A percentile compares a stretch with the other conserved stretches of the same genome.
phyloP scores from a whole-genome alignment of 2,797 vertebrate species.

The Girardinus metallicus region DNA sequence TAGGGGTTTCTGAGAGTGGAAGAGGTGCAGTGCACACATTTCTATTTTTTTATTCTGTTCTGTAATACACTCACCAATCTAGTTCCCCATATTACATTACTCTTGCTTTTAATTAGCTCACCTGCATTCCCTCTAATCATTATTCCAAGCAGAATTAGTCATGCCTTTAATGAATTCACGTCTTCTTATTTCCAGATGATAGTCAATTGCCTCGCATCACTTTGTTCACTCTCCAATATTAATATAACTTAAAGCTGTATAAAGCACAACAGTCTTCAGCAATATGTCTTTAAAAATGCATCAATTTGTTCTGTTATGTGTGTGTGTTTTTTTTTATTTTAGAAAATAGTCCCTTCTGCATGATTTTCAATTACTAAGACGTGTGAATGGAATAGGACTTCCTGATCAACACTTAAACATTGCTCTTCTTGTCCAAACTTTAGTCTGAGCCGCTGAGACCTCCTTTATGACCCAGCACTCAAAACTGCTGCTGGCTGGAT shows the following conservation, averaged over 20 bases:
- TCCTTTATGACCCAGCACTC: constrained; percentile 25
- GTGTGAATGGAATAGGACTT: constrained; percentile 6
- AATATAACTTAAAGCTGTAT: background rate
- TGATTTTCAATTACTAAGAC: constrained; percentile 20
- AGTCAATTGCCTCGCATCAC: background rate
- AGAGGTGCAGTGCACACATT: background rate
- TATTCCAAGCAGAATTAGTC: background rate
- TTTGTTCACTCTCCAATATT: background rate
- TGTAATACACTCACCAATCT: background rate
- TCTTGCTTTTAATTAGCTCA: background rate
- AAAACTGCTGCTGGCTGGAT: constrained; percentile 35
- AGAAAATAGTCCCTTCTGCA: background rate
- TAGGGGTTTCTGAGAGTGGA: background rate
- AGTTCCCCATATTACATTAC: background rate
- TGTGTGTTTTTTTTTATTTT: background rate
- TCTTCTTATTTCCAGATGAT: background rate
- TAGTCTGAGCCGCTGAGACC: constrained; percentile 23
- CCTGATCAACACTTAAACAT: constrained; percentile 12
- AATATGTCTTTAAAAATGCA: background rate
- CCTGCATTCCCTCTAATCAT: background rate
- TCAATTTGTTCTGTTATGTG: background rate
- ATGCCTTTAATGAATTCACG: background rate
- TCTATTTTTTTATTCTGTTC: background rate
- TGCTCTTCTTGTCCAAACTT: constrained; percentile 34
- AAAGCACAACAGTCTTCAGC: background rate